Base-by-base conservation (phyloP, 2,888 invertebrate species). In the Orthosia cruda region DNA sequence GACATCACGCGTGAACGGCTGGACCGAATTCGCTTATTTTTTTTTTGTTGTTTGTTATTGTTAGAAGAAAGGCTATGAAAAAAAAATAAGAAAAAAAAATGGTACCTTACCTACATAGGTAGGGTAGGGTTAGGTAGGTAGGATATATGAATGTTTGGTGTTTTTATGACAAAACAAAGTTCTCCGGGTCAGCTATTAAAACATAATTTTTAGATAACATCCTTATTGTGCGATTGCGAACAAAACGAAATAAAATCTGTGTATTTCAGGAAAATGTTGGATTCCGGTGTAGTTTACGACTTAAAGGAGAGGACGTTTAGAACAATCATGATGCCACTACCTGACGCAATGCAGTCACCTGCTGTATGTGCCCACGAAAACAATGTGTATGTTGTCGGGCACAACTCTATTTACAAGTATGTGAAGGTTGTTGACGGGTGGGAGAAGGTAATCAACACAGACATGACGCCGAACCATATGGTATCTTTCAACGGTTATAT, bases 331-430 rank as follows among this genome's bases (percentile, higher is more conserved):
- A 40, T 49, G 92, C 93, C 0, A 12, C 83, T 96, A 13, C 95
- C 96, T 0, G 94, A 95, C 63, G 89, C 93, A 1, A 91, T 96
- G 54, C 96, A 96, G 73, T 92, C 89, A 49, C 96, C 96, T 2
- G 95, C 94, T 0, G 88, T 94, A 0, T 96, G 96, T 70, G 81
- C 87, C 0, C 93, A 96, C 52, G 84, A 94, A 2, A 90, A 91
- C 49, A 68, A 73, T 1, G 88, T 96, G 0, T 96, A 94, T 83
- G 92, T 91, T 0, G 91, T 93, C 0, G 94, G 95, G 0, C 91
- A 93, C 9, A 93, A 91, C 61, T 88, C 92, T 32, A 92, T 96
- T 61, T 95, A 94, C 73, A 87, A 88, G 68, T 95, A 94, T 80
- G 91, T 92, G 58, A 93, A 93, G 1, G 54, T 50, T 0, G 93